These are phyloP conservation scores for Leucoraja erinaceus DNA, from an alignment of 2,113 vertebrate species.

Conservation along the genomic window DNA sequence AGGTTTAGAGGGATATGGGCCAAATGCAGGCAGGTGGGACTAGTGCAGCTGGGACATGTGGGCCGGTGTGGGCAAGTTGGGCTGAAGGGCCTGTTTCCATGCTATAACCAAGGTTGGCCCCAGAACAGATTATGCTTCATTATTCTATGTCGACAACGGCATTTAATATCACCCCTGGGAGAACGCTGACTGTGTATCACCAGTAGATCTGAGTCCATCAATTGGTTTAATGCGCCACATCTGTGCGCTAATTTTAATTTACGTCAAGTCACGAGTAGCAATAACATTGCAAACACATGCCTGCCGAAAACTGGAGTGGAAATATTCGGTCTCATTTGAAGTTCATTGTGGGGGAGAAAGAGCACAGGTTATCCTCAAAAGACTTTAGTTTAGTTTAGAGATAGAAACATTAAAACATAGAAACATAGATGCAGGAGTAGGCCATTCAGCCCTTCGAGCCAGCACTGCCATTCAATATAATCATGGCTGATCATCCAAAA, in stretches of 20 bases:
- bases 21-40: no score
- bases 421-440: no score
- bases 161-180: neutral
- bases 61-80: no score
- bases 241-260: neutral
- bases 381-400: no score
- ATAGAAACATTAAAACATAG: no score
- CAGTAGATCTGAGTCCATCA: neutral
- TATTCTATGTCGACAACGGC: neutral
- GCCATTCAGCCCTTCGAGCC: no score
- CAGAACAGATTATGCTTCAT: neutral
- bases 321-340: neutral
- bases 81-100: no score
- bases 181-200: neutral
- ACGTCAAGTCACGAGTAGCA: neutral
- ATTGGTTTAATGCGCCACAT: neutral
- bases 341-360: neutral
- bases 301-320: neutral
- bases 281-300: neutral
- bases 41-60: no score
- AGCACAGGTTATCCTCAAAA: neutral
- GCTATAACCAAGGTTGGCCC: neutral
- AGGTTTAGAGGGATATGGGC: no score
- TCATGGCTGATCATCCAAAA: no score
- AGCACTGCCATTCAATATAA: no score